Evolutionary conservation across 1,140 invertebrate species (phyloP).

Genomic region (Dinothrombium tinctorium): DNA sequence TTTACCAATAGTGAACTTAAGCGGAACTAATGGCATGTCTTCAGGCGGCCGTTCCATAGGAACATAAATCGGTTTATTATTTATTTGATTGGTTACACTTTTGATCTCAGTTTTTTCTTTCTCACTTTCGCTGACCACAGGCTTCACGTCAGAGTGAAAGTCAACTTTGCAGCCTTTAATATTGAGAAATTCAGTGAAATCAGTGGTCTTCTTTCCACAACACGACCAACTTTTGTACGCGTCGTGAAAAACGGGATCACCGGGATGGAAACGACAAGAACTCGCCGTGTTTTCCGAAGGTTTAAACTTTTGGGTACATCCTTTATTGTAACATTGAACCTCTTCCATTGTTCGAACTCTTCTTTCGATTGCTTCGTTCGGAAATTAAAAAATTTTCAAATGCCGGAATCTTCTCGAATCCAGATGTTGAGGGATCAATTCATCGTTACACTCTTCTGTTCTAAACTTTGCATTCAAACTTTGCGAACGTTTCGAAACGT

Average conservation of each 20-base stretch:
- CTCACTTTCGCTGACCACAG: constrained; percentile 47
- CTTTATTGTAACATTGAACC: constrained; percentile 9
- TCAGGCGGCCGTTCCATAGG: constrained; percentile 32
- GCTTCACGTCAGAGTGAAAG: constrained; percentile 63
- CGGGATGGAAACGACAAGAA: constrained; percentile 69
- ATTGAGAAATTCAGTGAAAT: constrained; percentile 89
- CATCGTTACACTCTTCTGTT: no score
- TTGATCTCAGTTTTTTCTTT: constrained; percentile 26
- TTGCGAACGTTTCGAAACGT: no score
- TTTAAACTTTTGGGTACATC: constrained; percentile 3
- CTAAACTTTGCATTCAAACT: no score
- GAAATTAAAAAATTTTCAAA: no score
- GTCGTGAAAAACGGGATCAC: constrained; percentile 84
- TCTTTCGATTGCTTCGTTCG: no score
- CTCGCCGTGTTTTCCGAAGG: constrained; percentile 28
- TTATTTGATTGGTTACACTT: constrained; percentile 21
- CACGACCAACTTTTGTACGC: constrained; percentile 99
- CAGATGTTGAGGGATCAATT: no score
- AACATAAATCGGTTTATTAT: constrained; percentile 28
- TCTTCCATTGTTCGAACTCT: no score
- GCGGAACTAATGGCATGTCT: constrained; percentile 19
- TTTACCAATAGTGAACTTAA: constrained; percentile 11
- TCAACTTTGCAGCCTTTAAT: constrained; percentile 39
- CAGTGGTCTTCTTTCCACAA: constrained; percentile 84
- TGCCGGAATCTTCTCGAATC: no score